These are phyloP conservation scores for Aurelia coerulea DNA, from an alignment of 30 jellyfish, hydroid and myxozoan genomes.

Conservation along the genomic window DNA sequence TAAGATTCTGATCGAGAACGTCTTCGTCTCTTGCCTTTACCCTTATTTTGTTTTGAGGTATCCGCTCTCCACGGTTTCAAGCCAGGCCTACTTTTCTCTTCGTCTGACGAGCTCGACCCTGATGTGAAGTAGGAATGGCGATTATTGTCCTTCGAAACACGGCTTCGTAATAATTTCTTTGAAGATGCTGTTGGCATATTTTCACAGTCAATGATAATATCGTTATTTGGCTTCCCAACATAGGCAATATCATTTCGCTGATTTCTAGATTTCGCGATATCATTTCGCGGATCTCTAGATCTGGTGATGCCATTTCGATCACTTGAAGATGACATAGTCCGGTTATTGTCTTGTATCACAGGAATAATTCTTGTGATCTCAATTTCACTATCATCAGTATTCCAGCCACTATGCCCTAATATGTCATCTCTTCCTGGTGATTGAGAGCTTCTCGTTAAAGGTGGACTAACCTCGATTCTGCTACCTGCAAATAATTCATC, in stretches of 20 bases:
- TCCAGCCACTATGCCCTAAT: not conserved
- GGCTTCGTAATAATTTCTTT: not conserved
- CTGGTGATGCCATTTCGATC: too few species aligned
- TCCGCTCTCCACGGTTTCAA: not conserved
- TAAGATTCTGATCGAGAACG: not conserved
- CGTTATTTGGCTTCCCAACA: not conserved
- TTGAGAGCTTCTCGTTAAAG: not conserved
- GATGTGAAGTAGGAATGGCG: not conserved
- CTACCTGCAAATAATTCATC: conserved; percentile 34
- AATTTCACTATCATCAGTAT: conserved; percentile 22
- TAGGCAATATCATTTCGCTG: not conserved
- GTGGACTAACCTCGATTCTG: conserved; percentile 25
- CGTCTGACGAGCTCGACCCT: not conserved
- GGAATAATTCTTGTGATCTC: conserved; percentile 24
- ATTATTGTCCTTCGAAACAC: not conserved
- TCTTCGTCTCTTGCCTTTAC: not conserved
- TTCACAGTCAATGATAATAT: not conserved
- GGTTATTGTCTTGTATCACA: not conserved
- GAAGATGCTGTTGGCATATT: not conserved
- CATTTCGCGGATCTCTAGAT: too few species aligned
- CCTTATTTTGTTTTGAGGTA: not conserved
- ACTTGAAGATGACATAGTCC: too few species aligned
- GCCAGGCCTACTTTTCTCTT: not conserved
- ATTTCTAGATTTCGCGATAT: not conserved
- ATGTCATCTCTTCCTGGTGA: not conserved